A percentile compares a stretch with the other conserved stretches of the same genome.
Conservation (phyloP, 2,888 invertebrate genomes). For the Pinctada fucata region DNA sequence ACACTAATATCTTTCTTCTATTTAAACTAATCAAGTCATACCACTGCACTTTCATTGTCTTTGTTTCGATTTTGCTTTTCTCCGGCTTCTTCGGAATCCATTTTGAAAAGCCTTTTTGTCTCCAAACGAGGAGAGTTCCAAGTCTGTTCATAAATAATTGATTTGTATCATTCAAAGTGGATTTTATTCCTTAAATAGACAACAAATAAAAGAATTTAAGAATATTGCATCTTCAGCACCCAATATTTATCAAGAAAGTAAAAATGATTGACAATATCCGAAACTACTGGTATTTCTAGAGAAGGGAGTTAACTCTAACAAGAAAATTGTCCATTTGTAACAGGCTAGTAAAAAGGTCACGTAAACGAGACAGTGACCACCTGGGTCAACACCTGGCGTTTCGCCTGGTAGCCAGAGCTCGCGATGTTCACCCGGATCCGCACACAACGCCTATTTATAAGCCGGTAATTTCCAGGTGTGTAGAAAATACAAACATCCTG, state of each 20-base stretch:
- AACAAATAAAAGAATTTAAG: no score
- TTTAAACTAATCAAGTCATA: not conserved
- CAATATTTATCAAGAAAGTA: no score
- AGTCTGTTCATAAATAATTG: not conserved
- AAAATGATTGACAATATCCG: not conserved
- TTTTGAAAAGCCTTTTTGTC: slow-evolving; percentile 9
- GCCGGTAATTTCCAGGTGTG: slow-evolving; percentile 18
- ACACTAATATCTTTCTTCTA: no score
- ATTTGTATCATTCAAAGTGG: not conserved
- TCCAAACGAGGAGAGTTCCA: not conserved
- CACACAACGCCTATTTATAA: not conserved
- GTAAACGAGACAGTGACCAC: slow-evolving; percentile 40
- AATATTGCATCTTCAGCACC: no score
- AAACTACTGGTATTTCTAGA: slow-evolving; percentile 8
- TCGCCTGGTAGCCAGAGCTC: slow-evolving; percentile 14
- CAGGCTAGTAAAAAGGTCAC: slow-evolving; percentile 42
- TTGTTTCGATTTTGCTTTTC: slow-evolving; percentile 22
- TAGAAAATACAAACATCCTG: not conserved
- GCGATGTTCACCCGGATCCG: slow-evolving; percentile 15
- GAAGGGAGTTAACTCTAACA: slow-evolving; percentile 34
- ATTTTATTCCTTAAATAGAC: no score
- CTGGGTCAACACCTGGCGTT: slow-evolving; percentile 24
- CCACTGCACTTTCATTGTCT: slow-evolving; percentile 3
- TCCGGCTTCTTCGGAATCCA: slow-evolving; percentile 36
- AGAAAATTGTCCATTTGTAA: slow-evolving; percentile 40